Evolutionary conservation across 2,113 vertebrate genomes (phyloP).

Genomic region (Pedionomus torquatus): DNA sequence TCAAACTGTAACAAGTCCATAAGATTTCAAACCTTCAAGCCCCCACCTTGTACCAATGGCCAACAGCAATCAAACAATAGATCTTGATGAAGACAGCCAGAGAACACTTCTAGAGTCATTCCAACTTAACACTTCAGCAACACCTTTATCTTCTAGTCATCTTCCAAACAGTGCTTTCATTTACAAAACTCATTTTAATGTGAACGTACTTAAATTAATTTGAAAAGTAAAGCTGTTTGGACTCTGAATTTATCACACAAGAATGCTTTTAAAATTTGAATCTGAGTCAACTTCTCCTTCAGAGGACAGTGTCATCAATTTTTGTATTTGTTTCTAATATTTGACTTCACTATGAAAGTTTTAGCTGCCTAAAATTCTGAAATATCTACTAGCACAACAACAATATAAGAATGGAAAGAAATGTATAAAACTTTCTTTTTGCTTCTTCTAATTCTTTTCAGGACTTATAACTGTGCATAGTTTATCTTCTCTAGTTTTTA

Average conservation of each 20-base stretch:
- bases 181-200: neutral
- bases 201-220: neutral
- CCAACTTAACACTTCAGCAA: neutral
- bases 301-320: neutral
- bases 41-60: accelerated
- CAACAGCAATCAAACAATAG: neutral
- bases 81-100: neutral
- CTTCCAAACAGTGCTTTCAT: neutral
- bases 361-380: neutral
- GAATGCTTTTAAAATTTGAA: neutral
- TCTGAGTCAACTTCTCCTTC: neutral
- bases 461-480: neutral
- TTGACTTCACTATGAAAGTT: neutral
- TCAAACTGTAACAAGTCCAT: neutral
- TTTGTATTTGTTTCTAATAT: neutral
- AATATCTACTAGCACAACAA: neutral
- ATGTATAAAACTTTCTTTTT: neutral
- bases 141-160: neutral
- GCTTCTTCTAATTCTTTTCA: neutral
- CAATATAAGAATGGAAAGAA: neutral
- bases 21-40: neutral
- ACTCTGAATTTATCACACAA: neutral
- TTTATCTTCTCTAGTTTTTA: neutral
- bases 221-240: neutral
- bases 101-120: neutral